Base-by-base conservation (phyloP, 2,888 invertebrate species). In the Cataglyphis livida region DNA sequence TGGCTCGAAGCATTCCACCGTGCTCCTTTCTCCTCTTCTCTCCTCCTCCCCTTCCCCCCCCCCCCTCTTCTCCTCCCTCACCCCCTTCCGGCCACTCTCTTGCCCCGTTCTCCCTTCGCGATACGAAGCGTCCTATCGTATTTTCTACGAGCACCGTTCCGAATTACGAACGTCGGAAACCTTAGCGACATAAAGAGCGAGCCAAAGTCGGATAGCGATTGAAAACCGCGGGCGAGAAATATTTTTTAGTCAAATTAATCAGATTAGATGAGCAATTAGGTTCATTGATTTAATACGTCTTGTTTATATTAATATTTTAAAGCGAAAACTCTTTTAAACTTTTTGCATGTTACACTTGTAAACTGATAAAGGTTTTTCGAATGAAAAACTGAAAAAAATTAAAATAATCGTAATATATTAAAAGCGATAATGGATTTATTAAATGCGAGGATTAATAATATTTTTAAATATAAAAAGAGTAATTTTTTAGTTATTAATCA, bases 1-100 rank as follows among this genome's bases (percentile, higher is more conserved):
- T 91, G 91, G 90, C 90, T 90, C 85, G 89, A 78, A 90, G 90
- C 88, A 87, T 91, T 91, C 89, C 87, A 82, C 83, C 88, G 85
- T 89, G 88, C 86, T 84, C 85, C 88, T 90, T 90, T 90, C 88
- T 85, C 81, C 81, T 84, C 84, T 73, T 65, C 25, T 62, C 21
- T 32, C 5, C 32, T 21, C 75, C 38, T 41, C 12, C 6, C 21
- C 21, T 21, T 0, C 21, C 0, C 0, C 25, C 25, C 25, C 25
- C 1, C 1, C 25, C 25, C 25, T 25, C 48, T 0, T 0, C 21
- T 21, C 21, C 21, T 21, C 21, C 51, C 12, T 18, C 18, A 48
- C 7, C 51, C n/a, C 57, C 28, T 21, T 28, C 21, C 51, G 25
- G 4, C 28, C 21, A 18, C 54, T 48, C 54, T 48, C 28, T 48